phyloP scores from a whole-genome alignment of 2,113 vertebrate genomes.

The Arothron firmamentum region DNA sequence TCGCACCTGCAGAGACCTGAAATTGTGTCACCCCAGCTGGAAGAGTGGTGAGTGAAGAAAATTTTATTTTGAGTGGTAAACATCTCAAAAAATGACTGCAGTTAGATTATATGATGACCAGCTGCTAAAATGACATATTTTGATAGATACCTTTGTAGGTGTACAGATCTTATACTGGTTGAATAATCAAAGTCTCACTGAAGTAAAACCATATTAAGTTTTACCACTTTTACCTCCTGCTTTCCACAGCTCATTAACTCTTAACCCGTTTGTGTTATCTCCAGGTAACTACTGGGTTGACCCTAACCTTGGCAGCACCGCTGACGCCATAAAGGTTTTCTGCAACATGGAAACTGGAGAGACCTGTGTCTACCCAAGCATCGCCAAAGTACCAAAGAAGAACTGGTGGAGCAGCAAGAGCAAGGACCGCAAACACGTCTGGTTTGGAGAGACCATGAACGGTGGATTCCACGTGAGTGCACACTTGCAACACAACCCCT shows the following conservation, averaged over 20 bases:
- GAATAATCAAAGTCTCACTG: no score
- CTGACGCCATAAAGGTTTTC: slow-evolving; percentile 95
- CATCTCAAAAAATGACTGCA: background rate
- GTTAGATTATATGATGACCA: background rate
- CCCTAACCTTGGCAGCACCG: slow-evolving; percentile 91
- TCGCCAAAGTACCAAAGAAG: slow-evolving; percentile 86
- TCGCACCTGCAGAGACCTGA: slow-evolving; percentile 91
- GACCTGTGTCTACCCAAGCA: slow-evolving; percentile 91
- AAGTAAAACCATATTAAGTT: no score
- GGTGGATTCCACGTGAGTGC: slow-evolving; percentile 92
- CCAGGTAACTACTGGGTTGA: slow-evolving; percentile 97
- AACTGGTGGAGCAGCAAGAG: slow-evolving; percentile 95
- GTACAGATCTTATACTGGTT: no score
- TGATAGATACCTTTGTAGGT: no score
- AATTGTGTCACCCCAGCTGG: slow-evolving; percentile 93
- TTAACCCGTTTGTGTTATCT: background rate
- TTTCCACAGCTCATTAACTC: background rate
- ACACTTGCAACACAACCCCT: background rate
- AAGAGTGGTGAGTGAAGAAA: slow-evolving; percentile 84
- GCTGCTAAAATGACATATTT: background rate
- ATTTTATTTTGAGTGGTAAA: no score
- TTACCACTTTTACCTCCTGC: background rate
- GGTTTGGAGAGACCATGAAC: slow-evolving; percentile 93
- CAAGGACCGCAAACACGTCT: slow-evolving; percentile 91
- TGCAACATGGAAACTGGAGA: slow-evolving; percentile 97